Percentiles rank a stretch among this genome's conserved stretches.
Conservation (phyloP, 1,140 invertebrate genomes). For the Metopolophium dirhodum region DNA sequence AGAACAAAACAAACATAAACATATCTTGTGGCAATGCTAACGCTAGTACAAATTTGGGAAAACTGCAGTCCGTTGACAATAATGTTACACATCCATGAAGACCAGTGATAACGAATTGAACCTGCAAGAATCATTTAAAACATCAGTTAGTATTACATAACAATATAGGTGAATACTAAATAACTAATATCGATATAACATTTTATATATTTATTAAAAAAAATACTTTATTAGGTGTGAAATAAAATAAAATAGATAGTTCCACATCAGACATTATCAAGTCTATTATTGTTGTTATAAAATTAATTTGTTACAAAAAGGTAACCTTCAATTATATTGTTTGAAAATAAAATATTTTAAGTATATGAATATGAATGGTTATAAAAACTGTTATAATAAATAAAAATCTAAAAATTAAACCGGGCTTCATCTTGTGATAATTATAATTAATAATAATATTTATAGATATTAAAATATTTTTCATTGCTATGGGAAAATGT, state of each 20-base stretch:
- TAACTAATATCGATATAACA: neutral
- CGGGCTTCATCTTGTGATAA: neutral
- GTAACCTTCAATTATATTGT: too few species aligned
- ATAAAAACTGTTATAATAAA: neutral
- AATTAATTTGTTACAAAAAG: too few species aligned
- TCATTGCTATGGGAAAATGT: neutral
- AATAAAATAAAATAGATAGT: too few species aligned
- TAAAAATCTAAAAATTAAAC: neutral
- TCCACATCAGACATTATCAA: too few species aligned
- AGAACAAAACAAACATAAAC: conserved; percentile 82
- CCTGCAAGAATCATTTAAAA: conserved; percentile 63
- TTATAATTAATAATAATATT: neutral
- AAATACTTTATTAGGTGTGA: too few species aligned
- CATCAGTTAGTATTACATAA: neutral
- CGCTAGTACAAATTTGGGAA: conserved; percentile 69
- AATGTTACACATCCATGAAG: conserved; percentile 73
- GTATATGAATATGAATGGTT: too few species aligned
- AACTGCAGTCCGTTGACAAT: conserved; percentile 75
- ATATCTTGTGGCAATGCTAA: conserved; percentile 74
- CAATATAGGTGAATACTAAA: neutral
- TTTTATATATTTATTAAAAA: neutral
- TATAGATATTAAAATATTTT: neutral
- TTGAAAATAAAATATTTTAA: too few species aligned
- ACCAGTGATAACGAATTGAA: conserved; percentile 78
- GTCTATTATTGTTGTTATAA: too few species aligned